These are phyloP conservation scores for Aurelia aurita complex sp. Pacific DNA, from an alignment of 30 jellyfish, hydroid and myxozoan genomes.

Conservation along the genomic window DNA sequence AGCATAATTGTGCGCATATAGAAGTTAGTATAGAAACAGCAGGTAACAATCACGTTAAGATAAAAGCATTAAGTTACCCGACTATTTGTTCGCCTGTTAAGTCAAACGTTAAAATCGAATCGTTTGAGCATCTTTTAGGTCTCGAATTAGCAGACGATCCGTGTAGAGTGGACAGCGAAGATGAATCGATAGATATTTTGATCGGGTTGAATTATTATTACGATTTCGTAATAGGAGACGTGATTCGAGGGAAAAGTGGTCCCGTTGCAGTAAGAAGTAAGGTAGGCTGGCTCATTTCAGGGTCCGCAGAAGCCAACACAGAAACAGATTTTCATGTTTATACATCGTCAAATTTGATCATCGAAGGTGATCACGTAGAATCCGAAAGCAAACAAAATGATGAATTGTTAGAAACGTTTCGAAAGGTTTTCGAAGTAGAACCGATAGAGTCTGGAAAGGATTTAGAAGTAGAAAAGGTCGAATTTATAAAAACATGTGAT, in stretches of 20 bases:
- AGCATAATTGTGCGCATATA: no score
- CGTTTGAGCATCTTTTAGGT: no score
- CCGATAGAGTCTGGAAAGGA: constrained; percentile 13
- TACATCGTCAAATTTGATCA: background rate
- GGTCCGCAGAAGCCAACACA: background rate
- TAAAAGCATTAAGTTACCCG: no score
- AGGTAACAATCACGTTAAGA: no score
- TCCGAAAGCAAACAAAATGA: background rate
- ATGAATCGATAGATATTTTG: no score
- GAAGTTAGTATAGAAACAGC: no score
- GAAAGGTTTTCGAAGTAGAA: constrained; percentile 16
- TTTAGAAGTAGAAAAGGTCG: background rate
- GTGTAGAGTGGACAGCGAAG: no score
- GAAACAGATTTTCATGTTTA: background rate
- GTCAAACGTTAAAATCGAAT: no score
- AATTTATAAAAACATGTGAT: background rate
- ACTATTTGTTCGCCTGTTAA: no score
- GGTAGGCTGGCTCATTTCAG: background rate
- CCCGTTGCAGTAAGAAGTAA: constrained; percentile 31
- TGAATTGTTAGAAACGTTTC: constrained; percentile 13
- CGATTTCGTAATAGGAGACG: no score
- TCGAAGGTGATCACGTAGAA: background rate
- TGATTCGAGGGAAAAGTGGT: background rate
- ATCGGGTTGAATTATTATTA: no score
- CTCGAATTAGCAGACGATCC: no score